These are phyloP conservation scores for Mungos mungo DNA, from an alignment of 2,113 vertebrate genomes.

Conservation along the genomic window DNA sequence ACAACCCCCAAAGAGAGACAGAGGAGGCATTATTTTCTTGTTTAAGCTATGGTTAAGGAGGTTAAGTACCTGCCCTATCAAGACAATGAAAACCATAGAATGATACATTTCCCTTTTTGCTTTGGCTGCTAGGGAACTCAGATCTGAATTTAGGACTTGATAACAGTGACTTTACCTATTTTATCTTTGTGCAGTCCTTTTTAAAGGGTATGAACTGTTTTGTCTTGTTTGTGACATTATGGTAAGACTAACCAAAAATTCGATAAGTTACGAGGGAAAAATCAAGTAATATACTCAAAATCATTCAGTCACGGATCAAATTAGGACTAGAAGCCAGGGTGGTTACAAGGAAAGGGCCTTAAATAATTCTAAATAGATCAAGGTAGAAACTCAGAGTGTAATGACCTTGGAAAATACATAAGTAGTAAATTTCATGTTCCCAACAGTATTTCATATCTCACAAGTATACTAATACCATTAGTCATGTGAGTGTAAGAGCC, in stretches of 20 bases:
- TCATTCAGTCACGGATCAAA: neutral
- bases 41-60: neutral
- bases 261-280: neutral
- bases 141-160: neutral
- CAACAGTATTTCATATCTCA: neutral
- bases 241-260: neutral
- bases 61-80: neutral
- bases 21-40: neutral
- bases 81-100: neutral
- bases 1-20: neutral
- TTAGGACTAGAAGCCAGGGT: neutral
- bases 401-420: neutral
- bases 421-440: neutral
- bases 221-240: neutral
- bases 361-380: neutral
- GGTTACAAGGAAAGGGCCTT: neutral
- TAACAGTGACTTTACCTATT: neutral
- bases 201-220: neutral
- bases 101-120: neutral
- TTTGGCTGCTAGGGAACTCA: conserved; percentile 37
- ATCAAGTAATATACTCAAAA: neutral
- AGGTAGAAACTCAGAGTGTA: neutral
- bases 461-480: neutral
- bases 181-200: neutral
- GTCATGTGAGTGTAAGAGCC: neutral